Evolutionary conservation across 2,113 vertebrate species (phyloP), one percentile per base, ranked within the genome.

Genomic region (Ammodytes marinus): DNA sequence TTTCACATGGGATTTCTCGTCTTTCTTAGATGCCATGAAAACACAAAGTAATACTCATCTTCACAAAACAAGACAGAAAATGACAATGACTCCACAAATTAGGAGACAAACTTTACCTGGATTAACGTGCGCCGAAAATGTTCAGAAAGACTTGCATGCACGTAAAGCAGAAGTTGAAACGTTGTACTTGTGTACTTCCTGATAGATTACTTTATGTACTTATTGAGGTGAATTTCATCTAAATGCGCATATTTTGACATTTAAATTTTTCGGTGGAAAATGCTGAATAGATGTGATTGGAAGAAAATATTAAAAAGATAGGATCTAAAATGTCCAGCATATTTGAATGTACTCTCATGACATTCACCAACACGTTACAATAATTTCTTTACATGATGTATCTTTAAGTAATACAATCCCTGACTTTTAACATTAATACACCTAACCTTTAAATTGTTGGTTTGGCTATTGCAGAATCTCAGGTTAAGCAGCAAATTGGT

Each of bases 1-100:
- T 47, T 50, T 66, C 40, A 46, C 61, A 63, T 47, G 70, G 40
- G 39, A n/a, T 12, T n/a, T 46, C 52, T 63, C 73, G 55, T 61
- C 10, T 67, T 46, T 45, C 45, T 66, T 6, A 2, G 54, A 12
- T 49, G 61, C 50, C 72, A 71, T 47, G 59, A 76, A 37, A 75
- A 55, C 19, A 37, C 8, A 1, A 5, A 52, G 68, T n/a, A 15
- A 53, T 13, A 66, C 37, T 61, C 5, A 0, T 12, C 61, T 64
- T 69, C 55, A 37, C 55, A 73, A 59, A 52, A 19, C 47, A 53
- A 40, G 54, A 42, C 42, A 66, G 45, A 63, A 11, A 37, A 10
- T 69, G 4, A 40, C 50, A 65, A 65, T 19, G 13, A 47, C 43
- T 72, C 69, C 11, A 64, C 45, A 65, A 8, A 14, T 1, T 4